Conservation (phyloP, 2,888 invertebrate species). For the Phoenoteleia sp. region DNA sequence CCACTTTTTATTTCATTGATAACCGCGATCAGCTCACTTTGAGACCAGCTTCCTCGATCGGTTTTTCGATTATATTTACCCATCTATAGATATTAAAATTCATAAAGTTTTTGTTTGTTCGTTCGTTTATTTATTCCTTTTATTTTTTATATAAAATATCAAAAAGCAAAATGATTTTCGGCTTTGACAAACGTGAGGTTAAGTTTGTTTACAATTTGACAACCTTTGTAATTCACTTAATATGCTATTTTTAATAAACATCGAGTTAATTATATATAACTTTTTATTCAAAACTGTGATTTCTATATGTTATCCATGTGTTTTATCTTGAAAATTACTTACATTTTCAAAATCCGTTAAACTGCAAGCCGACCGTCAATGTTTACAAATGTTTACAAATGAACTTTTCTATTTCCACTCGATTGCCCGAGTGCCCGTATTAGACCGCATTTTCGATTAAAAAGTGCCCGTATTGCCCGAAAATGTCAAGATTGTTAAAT, state of each 20-base stretch:
- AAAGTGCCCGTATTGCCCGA: conserved; percentile 10
- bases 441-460: conserved; percentile 6
- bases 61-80: neutral
- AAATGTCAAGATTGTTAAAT: conserved; percentile 2
- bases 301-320: neutral
- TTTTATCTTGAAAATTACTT: neutral
- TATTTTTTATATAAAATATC: neutral
- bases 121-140: neutral
- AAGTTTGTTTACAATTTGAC: conserved; percentile 1
- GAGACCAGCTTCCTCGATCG: neutral
- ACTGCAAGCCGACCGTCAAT: neutral
- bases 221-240: conserved; percentile 8
- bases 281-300: neutral
- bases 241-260: neutral
- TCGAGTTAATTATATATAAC: conserved; percentile 2
- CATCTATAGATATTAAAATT: neutral
- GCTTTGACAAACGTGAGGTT: too few relatives aligned
- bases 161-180: neutral
- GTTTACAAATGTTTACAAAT: conserved; percentile 10
- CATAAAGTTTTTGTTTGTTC: neutral
- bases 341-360: too few relatives aligned
- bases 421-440: conserved; percentile 6
- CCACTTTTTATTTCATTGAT: conserved; percentile 7
- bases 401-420: conserved; percentile 3
- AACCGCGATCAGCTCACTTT: neutral